phyloP scores from a whole-genome alignment of 2,797 vertebrate genomes.

The Kryptopterus vitreolus region DNA sequence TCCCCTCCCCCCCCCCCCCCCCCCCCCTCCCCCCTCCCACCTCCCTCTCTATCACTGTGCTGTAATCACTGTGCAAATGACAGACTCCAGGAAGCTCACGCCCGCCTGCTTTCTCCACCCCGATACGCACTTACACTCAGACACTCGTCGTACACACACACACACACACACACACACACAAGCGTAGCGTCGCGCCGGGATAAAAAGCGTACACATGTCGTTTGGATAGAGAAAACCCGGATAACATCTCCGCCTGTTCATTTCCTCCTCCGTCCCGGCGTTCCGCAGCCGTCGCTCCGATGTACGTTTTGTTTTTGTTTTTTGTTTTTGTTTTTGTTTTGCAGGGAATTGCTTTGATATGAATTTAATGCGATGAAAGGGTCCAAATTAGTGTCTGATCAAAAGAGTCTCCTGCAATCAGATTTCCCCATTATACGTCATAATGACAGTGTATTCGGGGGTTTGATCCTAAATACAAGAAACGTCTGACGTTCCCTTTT shows the following conservation, averaged over 20 bases:
- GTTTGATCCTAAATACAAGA: neutral
- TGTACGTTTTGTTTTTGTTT: neutral
- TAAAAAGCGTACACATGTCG: constrained; percentile 43
- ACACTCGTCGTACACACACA: constrained; percentile 1
- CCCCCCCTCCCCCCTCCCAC: no score
- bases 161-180: constrained; percentile 29
- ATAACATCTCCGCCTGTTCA: constrained; percentile 51
- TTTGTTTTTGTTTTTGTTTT: no score
- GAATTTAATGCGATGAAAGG: constrained; percentile 14
- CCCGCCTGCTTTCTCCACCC: constrained; percentile 20
- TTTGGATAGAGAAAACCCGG: constrained; percentile 49
- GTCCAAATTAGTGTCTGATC: constrained; percentile 7
- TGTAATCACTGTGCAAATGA: constrained; percentile 56
- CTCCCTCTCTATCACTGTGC: constrained; percentile 22
- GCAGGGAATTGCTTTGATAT: neutral
- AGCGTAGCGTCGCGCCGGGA: constrained; percentile 33
- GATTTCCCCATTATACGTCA: neutral
- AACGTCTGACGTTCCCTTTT: neutral
- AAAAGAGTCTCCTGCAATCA: neutral
- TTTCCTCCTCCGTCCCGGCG: constrained; percentile 42
- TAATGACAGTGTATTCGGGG: neutral
- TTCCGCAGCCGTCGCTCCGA: constrained; percentile 32
- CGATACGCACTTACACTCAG: neutral
- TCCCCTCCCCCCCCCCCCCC: no score
- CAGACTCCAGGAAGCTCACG: constrained; percentile 44